Conservation (phyloP, 1,140 invertebrate species). For the Helicoverpa zea region DNA sequence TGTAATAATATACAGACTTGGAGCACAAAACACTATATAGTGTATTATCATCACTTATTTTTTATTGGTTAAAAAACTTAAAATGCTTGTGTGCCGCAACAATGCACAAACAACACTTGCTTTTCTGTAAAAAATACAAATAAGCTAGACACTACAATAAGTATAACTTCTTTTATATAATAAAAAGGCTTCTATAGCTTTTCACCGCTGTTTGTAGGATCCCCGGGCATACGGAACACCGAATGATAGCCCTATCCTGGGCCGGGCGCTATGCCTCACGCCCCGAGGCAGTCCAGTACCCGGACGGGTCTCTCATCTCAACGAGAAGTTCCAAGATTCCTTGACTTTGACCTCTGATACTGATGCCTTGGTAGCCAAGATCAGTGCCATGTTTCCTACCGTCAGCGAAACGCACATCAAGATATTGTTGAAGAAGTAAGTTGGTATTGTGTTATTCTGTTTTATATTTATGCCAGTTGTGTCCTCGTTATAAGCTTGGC, state of each 20-base stretch:
- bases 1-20: no score
- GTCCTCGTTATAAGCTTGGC: no score
- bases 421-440: slow-evolving; percentile 95
- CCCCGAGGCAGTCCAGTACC: slow-evolving; percentile 84
- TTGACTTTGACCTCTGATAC: slow-evolving; percentile 88
- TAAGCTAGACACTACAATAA: no score
- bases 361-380: slow-evolving; percentile 92
- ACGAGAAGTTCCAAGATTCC: slow-evolving; percentile 90
- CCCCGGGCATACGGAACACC: slow-evolving; percentile 75
- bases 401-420: slow-evolving; percentile 96
- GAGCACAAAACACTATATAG: no score
- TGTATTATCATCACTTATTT: no score
- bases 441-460: slow-evolving; percentile 42
- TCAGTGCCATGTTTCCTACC: slow-evolving; percentile 96
- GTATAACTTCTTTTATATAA: no score
- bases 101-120: no score
- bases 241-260: slow-evolving; percentile 83
- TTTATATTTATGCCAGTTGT: background rate
- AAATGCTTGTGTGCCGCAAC: no score
- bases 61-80: no score
- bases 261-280: slow-evolving; percentile 85
- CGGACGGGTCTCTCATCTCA: slow-evolving; percentile 83
- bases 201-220: slow-evolving; percentile 60
- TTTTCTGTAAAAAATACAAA: no score
- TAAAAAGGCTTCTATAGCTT: background rate